Base-by-base conservation (phyloP, 2,888 invertebrate species). In the Rhamnusium bicolor region DNA sequence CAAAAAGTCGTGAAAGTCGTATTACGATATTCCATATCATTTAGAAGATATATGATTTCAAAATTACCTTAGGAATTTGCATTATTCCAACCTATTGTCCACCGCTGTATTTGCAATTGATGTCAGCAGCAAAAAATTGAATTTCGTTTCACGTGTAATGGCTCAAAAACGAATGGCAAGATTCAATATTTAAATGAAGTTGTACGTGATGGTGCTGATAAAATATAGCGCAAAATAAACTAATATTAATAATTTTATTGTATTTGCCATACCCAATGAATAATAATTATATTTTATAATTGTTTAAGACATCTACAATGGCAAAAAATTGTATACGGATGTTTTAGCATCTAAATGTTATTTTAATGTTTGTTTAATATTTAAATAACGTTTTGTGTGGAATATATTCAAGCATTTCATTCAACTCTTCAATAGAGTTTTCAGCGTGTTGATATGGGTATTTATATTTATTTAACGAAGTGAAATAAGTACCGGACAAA, bases 301-400 rank as follows among this genome's bases (percentile, higher is more conserved):
- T 12, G 40, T 40, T 3, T 40, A 40, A 12, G 32, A 10, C 32
- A 32, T 32, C 32, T 12, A 1, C 12, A 12, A 1, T 2, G 40
- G 40, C n/a, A 40, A 40, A 12, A 40, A 40, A 40, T 12, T 1
- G 2, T 40, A 12, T 40, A n/a, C n/a, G 12, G n/a, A n/a, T 40
- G 40, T 40, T 40, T n/a, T 40, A n/a, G 40, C 12, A 40, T 40
- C n/a, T 40, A 40, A 40, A 40, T 40, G 40, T 4, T n/a, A n/a
- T 40, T 40, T 40, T 40, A 40, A 40, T 40, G 10, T n/a, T 32
- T 58, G 32, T 58, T 58, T 40, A 58, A 32, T 58, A 58, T 58
- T 58, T 58, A 32, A 29, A 16, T 12, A 10, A 7, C 58, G 32
- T 58, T 32, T 58, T 18, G 32, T 32, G 18, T 19, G 10, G 32